Percentiles rank a stretch among this genome's conserved stretches.
These are phyloP conservation scores for Lysandra coridon DNA, from an alignment of 2,888 invertebrate genomes.

Conservation along the genomic window DNA sequence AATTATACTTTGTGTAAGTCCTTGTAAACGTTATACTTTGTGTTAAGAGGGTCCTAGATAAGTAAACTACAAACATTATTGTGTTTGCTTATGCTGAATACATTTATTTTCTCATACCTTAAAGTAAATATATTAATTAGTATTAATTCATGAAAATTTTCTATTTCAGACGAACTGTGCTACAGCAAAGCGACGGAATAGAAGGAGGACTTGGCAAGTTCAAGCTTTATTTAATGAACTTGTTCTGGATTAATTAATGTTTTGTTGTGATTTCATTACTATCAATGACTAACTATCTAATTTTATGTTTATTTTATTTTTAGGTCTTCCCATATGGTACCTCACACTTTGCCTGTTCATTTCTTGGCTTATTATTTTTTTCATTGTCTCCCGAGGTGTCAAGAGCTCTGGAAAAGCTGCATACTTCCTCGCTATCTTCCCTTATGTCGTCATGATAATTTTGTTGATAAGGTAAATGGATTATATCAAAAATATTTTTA, in stretches of 20 bases:
- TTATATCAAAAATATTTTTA: not conserved
- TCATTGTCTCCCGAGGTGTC: slow-evolving; percentile 86
- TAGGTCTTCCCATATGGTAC: slow-evolving; percentile 84
- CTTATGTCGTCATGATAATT: slow-evolving; percentile 87
- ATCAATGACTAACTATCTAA: not conserved
- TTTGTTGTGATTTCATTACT: not conserved
- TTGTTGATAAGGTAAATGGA: slow-evolving; percentile 81
- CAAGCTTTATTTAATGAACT: not conserved
- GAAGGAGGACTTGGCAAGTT: slow-evolving; percentile 48
- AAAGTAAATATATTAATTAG: too few relatives aligned
- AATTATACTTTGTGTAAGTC: slow-evolving; percentile 73
- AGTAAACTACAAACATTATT: not conserved
- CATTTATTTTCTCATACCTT: too few relatives aligned
- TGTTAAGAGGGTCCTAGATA: slow-evolving; percentile 37
- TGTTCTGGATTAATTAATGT: not conserved
- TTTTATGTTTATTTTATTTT: slow-evolving; percentile 22
- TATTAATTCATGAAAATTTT: not conserved
- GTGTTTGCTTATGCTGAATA: too few relatives aligned
- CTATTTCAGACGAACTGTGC: slow-evolving; percentile 42
- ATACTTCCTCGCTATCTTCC: slow-evolving; percentile 93
- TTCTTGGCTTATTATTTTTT: slow-evolving; percentile 85
- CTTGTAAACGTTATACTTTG: slow-evolving; percentile 65
- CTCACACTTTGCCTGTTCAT: slow-evolving; percentile 83
- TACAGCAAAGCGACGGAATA: slow-evolving; percentile 46
- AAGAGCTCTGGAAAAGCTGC: slow-evolving; percentile 91